Base-by-base conservation (phyloP, 2,888 invertebrate species). In the Melanotus villosus region DNA sequence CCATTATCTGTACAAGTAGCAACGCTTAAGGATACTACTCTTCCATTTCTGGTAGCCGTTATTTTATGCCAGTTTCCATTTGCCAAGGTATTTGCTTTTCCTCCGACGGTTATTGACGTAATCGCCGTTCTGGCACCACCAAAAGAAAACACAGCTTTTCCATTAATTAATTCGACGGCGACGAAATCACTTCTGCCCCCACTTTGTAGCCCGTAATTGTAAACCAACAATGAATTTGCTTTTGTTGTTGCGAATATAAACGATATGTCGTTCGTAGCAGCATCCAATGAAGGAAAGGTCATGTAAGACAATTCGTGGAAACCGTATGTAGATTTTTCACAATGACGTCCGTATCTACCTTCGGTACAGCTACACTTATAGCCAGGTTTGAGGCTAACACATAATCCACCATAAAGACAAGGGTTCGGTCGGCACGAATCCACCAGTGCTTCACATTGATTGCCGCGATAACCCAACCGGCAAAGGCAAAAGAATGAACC, bases 371-470 rank as follows among this genome's bases (percentile, higher is more conserved):
- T 92, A 78, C 93, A 93, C 81, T 90, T 91, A 81, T 94, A 97
- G 32, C 95, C 95, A 5, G 95, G 94, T 80, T 95, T 94, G n/a
- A 95, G 86, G 72, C 93, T 92, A 12, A 95, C 91, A 80, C 98
- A 98, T 45, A 94, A 88, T 26, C 97, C 97, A 21, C 95, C 96
- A 82, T 96, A 89, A 71, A 94, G 86, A 79, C 98, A 98, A n/a
- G 97, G 97, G 83, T 97, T 96, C 0, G 96, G 95, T 68, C 96
- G 88, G 80, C 98, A 98, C 0, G 95, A 94, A 82, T 97, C 96
- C 0, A 95, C 92, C 1, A 93, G 87, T 16, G 92, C 91, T 86
- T 97, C 96, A 82, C 98, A 98, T 75, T 93, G 92, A 82, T 93
- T 94, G 1, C 98, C 98, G 9, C 95, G 90, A 83, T 95, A 98